Conservation (phyloP, 1,140 invertebrate species). For the Euura saliciscinereae region DNA sequence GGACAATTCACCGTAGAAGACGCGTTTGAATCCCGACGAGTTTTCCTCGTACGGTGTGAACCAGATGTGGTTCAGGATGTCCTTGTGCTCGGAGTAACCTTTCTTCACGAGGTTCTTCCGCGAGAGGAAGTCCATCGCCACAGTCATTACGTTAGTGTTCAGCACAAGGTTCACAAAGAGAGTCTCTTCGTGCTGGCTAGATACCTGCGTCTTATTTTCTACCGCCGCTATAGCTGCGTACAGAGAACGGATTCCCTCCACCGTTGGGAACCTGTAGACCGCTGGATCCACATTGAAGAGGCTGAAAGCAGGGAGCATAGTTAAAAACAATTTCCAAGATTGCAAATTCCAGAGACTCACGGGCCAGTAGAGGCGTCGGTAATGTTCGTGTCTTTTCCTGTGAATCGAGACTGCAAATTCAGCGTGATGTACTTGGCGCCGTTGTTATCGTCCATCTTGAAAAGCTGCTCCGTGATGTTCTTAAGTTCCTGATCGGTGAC, state of each 20-base stretch:
- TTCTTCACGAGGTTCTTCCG: conserved; percentile 53
- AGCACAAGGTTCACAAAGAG: conserved; percentile 65
- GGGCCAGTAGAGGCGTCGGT: conserved; percentile 53
- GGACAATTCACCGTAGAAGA: conserved; percentile 85
- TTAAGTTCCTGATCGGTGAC: conserved; percentile 45
- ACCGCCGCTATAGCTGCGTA: conserved; percentile 76
- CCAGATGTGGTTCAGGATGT: conserved; percentile 78
- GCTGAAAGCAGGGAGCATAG: conserved; percentile 35
- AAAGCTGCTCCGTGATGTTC: conserved; percentile 50
- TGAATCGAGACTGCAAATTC: conserved; percentile 57
- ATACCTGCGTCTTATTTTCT: conserved; percentile 73
- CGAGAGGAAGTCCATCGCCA: conserved; percentile 62
- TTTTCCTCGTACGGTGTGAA: conserved; percentile 79
- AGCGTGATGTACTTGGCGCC: conserved; percentile 52
- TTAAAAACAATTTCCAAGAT: conserved; percentile 10
- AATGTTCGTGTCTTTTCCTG: conserved; percentile 45
- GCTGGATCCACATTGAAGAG: conserved; percentile 48
- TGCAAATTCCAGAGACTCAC: conserved; percentile 40
- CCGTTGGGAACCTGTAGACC: conserved; percentile 57
- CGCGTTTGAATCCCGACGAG: conserved; percentile 86
- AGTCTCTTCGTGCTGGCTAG: conserved; percentile 60
- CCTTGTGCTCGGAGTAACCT: conserved; percentile 63
- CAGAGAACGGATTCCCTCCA: conserved; percentile 68
- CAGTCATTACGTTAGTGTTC: conserved; percentile 65
- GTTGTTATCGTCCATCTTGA: conserved; percentile 56